Evolutionary conservation across 2,113 vertebrate genomes (phyloP).

Genomic region (Oxyruncus cristatus): DNA sequence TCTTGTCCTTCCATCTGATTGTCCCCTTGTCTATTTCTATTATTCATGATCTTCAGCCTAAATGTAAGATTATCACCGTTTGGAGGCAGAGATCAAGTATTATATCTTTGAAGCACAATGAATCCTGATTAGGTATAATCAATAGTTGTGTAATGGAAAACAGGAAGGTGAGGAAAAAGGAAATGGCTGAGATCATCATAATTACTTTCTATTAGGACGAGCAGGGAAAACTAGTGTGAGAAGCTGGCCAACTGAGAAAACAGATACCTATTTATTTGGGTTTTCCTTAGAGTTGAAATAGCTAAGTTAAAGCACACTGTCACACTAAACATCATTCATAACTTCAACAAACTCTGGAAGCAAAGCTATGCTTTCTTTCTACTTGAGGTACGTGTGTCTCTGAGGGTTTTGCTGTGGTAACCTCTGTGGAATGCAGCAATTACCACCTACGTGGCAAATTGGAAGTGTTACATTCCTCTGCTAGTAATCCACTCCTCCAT

Average conservation of each 20-base stretch:
- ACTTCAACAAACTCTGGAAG: background rate
- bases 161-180: conserved; percentile 49
- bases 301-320: background rate
- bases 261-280: background rate
- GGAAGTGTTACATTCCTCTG: conserved; percentile 23
- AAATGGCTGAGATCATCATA: background rate
- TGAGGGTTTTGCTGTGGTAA: background rate
- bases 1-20: background rate
- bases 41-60: background rate
- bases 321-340: background rate
- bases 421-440: conserved; percentile 17
- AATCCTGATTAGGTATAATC: conserved; percentile 39
- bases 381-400: background rate
- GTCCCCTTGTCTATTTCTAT: background rate
- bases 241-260: background rate
- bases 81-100: background rate
- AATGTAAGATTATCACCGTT: background rate
- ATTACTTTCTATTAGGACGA: background rate
- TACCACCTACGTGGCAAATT: conserved; percentile 16
- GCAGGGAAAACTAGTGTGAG: background rate
- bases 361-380: background rate
- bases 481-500: conserved; percentile 34
- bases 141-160: conserved; percentile 50
- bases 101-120: conserved; percentile 43
- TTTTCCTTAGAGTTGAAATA: background rate